Base-by-base conservation (phyloP, 2,797 vertebrate species). In the Onychomys arenicola region DNA sequence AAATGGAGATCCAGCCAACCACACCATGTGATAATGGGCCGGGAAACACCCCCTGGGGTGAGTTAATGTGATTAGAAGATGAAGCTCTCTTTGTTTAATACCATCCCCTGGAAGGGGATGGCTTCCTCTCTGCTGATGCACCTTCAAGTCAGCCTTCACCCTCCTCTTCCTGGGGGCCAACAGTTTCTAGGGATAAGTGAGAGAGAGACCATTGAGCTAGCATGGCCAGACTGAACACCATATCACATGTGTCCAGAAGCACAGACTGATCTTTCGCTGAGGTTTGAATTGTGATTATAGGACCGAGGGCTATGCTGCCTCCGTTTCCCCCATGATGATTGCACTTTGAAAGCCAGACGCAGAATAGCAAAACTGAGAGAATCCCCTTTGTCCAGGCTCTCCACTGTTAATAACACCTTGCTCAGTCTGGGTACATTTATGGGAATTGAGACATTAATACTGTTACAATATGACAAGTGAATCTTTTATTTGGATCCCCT, bases 1-100 rank as follows among this genome's bases (percentile, higher is more conserved):
- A 98, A 98, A 98, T 97, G 97, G 97, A 96, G 95, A 98, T 61
- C 94, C 97, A 97, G 96, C 95, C 97, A 95, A 95, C 96, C 97
- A 96, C 52, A 0, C 96, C 84, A 88, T 94, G 87, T 97, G 95
- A 96, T 98, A 96, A 97, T 97, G 94, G 94, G 94, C 76, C 1
- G 0, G 90, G 97, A 97, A 97, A 97, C 97, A 96, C 97, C 98
- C 97, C 98, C 97, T 96, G 91, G 96, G 96, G 98, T 95, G 96
- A 97, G 84, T 43, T 97, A 96, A 94, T 95, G 89, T 65, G 87
- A 96, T 95, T 95, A 93, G 94, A 77, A 95, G 92, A 89, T 32
- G 89, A 94, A 89, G 55, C 67, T 78, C 43, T 95, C 81, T 76
- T 96, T 96, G 96, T 93, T 97, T 95, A 96, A 97, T 92, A 84